These are phyloP conservation scores for Lepeophtheirus salmonis DNA, from an alignment of 1,140 invertebrate species.

Conservation along the genomic window DNA sequence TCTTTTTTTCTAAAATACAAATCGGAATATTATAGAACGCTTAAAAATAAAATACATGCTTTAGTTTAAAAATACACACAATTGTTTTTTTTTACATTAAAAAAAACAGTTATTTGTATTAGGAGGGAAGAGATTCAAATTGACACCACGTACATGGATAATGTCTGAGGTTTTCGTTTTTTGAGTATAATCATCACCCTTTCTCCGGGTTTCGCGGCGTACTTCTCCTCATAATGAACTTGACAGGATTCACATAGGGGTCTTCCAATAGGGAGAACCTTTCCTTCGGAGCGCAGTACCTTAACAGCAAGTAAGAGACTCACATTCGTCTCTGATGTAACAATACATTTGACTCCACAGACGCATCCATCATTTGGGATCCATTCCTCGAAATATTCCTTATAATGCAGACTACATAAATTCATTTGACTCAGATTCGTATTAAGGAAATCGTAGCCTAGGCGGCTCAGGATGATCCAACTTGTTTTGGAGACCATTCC, in stretches of 20 bases:
- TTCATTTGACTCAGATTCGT: not conserved
- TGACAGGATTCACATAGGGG: not conserved
- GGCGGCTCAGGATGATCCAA: not conserved
- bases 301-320: not conserved
- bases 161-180: too few relatives aligned
- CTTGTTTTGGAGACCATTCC: not conserved
- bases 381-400: not conserved
- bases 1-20: not conserved
- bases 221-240: not conserved
- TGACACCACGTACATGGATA: not conserved
- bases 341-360: not conserved
- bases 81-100: too few relatives aligned
- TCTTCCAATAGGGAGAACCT: not conserved
- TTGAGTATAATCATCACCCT: not conserved
- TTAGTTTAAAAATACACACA: too few relatives aligned
- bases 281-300: not conserved
- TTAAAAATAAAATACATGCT: too few relatives aligned
- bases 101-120: too few relatives aligned
- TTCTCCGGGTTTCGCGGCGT: not conserved
- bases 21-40: too few relatives aligned
- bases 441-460: not conserved
- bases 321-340: not conserved
- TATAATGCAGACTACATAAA: not conserved
- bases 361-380: not conserved
- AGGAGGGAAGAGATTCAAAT: not conserved